These are phyloP conservation scores for Machaerirhynchus nigripectus DNA, from an alignment of 2,113 vertebrate genomes.

Conservation along the genomic window DNA sequence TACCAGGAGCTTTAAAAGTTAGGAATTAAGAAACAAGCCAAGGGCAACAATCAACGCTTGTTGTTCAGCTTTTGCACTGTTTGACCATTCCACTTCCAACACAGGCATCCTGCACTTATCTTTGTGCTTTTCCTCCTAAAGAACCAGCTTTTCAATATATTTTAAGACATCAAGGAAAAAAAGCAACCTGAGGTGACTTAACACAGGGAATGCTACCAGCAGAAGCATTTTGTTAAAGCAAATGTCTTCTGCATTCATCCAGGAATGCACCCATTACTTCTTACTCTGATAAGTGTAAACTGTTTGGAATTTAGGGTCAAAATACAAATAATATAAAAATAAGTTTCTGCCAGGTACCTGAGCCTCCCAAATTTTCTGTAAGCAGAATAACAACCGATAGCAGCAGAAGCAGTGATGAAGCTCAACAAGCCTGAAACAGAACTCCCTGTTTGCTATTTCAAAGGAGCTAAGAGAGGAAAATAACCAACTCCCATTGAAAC, in stretches of 20 bases:
- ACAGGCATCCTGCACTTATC: not conserved
- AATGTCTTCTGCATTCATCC: not conserved
- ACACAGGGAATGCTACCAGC: not conserved
- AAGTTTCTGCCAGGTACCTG: not conserved
- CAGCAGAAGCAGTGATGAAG: not conserved
- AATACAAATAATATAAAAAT: not conserved
- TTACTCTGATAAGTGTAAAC: not conserved
- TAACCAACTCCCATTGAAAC: not conserved
- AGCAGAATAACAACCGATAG: accelerated
- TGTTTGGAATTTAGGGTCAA: not conserved
- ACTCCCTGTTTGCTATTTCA: not conserved
- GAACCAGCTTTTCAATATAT: not conserved
- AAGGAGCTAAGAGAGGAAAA: not conserved
- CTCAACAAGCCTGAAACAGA: not conserved
- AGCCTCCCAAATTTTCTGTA: not conserved
- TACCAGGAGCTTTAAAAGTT: not conserved
- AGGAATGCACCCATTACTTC: not conserved
- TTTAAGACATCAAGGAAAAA: not conserved
- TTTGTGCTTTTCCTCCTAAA: not conserved
- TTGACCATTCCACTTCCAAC: not conserved
- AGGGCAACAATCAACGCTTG: accelerated
- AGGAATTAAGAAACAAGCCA: not conserved
- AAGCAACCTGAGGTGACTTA: not conserved
- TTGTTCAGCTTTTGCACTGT: not conserved
- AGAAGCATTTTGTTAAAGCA: not conserved